These are phyloP conservation scores for Rhingia campestris DNA, from an alignment of 2,888 invertebrate genomes.

Conservation along the genomic window DNA sequence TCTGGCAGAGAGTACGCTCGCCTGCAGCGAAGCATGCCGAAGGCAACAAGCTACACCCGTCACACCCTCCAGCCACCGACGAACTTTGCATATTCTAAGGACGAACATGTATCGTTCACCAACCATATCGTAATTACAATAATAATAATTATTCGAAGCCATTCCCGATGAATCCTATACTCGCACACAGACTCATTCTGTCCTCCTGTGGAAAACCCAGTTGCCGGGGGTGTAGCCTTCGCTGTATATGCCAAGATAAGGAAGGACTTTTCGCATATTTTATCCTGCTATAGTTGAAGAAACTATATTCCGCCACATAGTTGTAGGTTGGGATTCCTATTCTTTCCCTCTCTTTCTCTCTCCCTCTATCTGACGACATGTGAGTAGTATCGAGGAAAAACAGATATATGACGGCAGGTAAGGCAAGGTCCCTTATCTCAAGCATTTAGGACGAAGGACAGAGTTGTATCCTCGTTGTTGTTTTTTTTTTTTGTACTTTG, in stretches of 20 bases:
- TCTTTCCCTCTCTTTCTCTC: too few species aligned
- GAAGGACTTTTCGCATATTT: slow-evolving; percentile 73
- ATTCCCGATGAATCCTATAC: slow-evolving; percentile 34
- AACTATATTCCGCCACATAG: slow-evolving; percentile 18
- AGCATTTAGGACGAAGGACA: slow-evolving; percentile 62
- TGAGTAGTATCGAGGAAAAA: slow-evolving; percentile 41
- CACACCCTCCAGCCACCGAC: slow-evolving; percentile 6
- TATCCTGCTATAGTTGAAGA: slow-evolving; percentile 51
- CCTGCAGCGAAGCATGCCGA: slow-evolving; percentile 53
- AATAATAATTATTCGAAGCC: slow-evolving; percentile 73
- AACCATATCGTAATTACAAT: slow-evolving; percentile 73
- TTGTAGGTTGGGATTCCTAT: too few species aligned
- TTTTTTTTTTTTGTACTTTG: slow-evolving; percentile 6
- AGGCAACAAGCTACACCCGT: slow-evolving; percentile 66
- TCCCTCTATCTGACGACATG: slow-evolving; percentile 40
- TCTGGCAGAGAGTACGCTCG: slow-evolving; percentile 54
- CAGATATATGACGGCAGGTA: slow-evolving; percentile 23
- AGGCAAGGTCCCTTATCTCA: slow-evolving; percentile 53
- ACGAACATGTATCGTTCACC: slow-evolving; percentile 68
- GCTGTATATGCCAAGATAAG: slow-evolving; percentile 65
- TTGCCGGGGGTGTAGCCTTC: not conserved
- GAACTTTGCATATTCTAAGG: slow-evolving; percentile 63
- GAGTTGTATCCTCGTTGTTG: slow-evolving; percentile 50
- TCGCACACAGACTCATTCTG: not conserved
- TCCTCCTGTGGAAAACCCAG: not conserved